Conservation (phyloP, 2,113 vertebrate species). For the Atractosteus spatula region DNA sequence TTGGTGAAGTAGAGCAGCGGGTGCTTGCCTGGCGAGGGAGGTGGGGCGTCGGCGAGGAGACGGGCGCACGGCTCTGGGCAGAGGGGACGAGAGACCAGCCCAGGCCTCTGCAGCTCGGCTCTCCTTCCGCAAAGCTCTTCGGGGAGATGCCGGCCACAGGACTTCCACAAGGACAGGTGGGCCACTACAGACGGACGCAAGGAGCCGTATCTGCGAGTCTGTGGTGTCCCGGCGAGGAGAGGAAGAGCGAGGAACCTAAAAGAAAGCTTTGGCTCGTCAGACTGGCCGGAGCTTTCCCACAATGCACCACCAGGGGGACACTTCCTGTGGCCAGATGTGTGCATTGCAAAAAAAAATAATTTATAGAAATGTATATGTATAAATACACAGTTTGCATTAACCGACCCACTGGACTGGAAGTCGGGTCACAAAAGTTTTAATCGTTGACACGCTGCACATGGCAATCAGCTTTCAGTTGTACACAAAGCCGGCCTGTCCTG, state of each 20-base stretch:
- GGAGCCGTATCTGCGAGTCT: conserved; percentile 5
- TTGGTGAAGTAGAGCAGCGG: conserved; percentile 37
- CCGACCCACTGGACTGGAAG: conserved; percentile 50
- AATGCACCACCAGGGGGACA: conserved; percentile 56
- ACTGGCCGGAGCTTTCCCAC: conserved; percentile 31
- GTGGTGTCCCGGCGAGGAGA: background rate
- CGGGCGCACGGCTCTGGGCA: background rate
- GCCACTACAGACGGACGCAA: background rate
- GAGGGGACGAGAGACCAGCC: background rate
- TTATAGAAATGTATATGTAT: background rate
- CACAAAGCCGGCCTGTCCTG: conserved; percentile 36
- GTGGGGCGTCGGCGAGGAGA: too few species aligned
- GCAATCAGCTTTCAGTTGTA: conserved; percentile 58
- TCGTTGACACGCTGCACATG: conserved; percentile 66
- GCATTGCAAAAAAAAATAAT: conserved; percentile 29
- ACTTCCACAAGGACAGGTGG: background rate
- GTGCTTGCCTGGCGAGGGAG: too few species aligned
- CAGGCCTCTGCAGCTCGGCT: conserved; percentile 20
- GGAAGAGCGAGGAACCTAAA: background rate
- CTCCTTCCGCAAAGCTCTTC: conserved; percentile 18
- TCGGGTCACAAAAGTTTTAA: conserved; percentile 51
- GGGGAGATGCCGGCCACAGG: background rate
- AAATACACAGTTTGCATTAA: background rate
- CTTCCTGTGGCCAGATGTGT: conserved; percentile 50
- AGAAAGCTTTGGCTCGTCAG: conserved; percentile 9